Evolutionary conservation across 2,797 vertebrate species (phyloP).

Genomic region (Cyprinodon diabolis): DNA sequence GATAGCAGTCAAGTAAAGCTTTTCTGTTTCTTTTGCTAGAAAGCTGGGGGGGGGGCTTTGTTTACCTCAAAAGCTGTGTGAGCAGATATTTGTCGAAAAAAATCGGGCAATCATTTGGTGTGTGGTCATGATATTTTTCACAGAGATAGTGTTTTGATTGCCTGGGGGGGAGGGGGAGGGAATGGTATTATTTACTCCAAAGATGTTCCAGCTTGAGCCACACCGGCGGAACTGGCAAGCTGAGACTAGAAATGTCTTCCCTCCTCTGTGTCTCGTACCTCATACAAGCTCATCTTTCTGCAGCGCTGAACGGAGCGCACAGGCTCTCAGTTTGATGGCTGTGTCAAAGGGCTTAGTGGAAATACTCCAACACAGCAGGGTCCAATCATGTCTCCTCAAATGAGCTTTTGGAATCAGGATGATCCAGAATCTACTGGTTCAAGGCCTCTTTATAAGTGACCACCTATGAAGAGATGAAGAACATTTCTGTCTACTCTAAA

Average conservation of each 20-base stretch:
- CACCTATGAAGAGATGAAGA: slow-evolving; percentile 12
- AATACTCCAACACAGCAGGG: slow-evolving; percentile 54
- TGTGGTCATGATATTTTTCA: slow-evolving; percentile 70
- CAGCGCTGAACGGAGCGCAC: slow-evolving; percentile 24
- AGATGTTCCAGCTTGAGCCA: slow-evolving; percentile 62
- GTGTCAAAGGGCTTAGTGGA: slow-evolving; percentile 50
- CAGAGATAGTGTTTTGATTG: slow-evolving; percentile 79
- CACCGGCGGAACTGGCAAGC: slow-evolving; percentile 60
- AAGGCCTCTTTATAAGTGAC: slow-evolving; percentile 24
- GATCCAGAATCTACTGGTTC: slow-evolving; percentile 15
- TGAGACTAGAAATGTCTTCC: slow-evolving; percentile 58
- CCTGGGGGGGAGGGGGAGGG: slow-evolving; percentile 55
- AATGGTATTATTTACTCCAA: slow-evolving; percentile 74
- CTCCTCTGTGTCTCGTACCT: slow-evolving; percentile 32
- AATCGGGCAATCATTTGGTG: slow-evolving; percentile 69
- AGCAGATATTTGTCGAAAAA: slow-evolving; percentile 53
- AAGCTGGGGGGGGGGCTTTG: slow-evolving; percentile 52
- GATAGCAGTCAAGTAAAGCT: background rate
- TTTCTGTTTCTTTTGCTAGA: slow-evolving; percentile 38
- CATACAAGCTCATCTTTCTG: slow-evolving; percentile 41
- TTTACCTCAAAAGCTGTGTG: slow-evolving; percentile 48
- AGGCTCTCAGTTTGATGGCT: slow-evolving; percentile 43
- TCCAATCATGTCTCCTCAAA: slow-evolving; percentile 43
- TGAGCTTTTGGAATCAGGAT: slow-evolving; percentile 29
- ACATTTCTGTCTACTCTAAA: slow-evolving; percentile 19